Evolutionary conservation across 1,140 invertebrate species (phyloP), one percentile per base, ranked within the genome.

Genomic region (Leptopilina boulardi): DNA sequence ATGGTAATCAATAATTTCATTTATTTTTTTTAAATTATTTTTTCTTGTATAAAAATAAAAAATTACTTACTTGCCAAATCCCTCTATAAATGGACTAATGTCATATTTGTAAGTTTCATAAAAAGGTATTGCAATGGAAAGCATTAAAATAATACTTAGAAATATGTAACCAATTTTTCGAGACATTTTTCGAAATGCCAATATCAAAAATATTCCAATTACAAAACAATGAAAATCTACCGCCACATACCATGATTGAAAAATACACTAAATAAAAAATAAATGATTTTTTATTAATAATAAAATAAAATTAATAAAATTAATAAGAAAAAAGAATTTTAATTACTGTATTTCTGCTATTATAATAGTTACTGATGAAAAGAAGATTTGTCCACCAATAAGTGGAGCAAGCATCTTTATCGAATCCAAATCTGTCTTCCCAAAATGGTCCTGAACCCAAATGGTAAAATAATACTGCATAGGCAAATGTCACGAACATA

Each of bases 311-410:
- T 21, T 54, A 51, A 11, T 74, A n/a, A n/a, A n/a, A n/a, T n/a
- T n/a, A n/a, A n/a, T n/a, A n/a, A n/a, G n/a, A n/a, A 59, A 38
- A 71, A 71, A 38, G 1, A 18, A 41, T 38, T 70, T 44, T 44
- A 66, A 75, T 82, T 74, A 88, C 87, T 80, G 88, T 72, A 54
- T 81, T 75, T 15, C 90, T 82, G 0, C 80, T 79, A 8, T 88
- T 78, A 13, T 92, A 81, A n/a, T 93, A 90, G 81, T 93, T 94
- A 81, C 92, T 93, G 19, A 93, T 83, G 78, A 92, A 93, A 0
- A 93, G 82, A 0, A 93, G 34, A 85, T 93, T 93, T 0, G 88
- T 86, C 93, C 93, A 94, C 93, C 93, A 93, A 77, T 91, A 90
- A n/a, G 85, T 82, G 42, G 84, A 78, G 77, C 92, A 93, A 75